Evolutionary conservation across 2,888 invertebrate species (phyloP).

Genomic region (Ligdia adustata): DNA sequence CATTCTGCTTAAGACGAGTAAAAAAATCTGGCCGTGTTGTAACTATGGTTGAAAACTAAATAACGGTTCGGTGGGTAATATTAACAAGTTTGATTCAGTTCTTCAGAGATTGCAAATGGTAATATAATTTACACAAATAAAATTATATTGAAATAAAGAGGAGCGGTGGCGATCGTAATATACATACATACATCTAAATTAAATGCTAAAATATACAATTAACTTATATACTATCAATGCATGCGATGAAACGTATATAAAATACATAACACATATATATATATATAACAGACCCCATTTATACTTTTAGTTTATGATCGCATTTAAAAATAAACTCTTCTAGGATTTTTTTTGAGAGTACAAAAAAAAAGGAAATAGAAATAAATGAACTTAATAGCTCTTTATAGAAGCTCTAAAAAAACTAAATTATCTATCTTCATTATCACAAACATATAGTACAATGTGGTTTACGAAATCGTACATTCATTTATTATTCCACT

Average conservation of each 20-base stretch:
- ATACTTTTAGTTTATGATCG: too few relatives aligned
- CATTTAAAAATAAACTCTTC: too few relatives aligned
- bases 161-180: conserved; percentile 55
- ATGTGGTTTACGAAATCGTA: too few relatives aligned
- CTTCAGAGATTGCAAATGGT: conserved; percentile 49
- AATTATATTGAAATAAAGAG: conserved; percentile 33
- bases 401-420: conserved; percentile 1
- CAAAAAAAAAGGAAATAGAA: background rate
- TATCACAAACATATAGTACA: conserved; percentile 20
- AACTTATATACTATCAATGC: conserved; percentile 46
- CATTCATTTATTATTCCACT: too few relatives aligned
- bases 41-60: conserved; percentile 41
- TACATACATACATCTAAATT: conserved; percentile 59
- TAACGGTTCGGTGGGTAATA: conserved; percentile 63
- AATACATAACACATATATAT: too few relatives aligned
- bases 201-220: conserved; percentile 65
- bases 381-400: conserved; percentile 1
- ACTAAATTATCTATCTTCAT: conserved; percentile 14
- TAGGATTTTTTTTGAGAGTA: background rate
- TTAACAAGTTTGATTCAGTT: conserved; percentile 31
- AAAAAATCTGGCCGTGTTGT: too few relatives aligned
- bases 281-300: too few relatives aligned
- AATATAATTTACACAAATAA: conserved; percentile 32
- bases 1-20: too few relatives aligned
- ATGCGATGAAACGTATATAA: conserved; percentile 47